Evolutionary conservation across 2,113 vertebrate genomes (phyloP), one percentile per base, ranked within the genome.

Genomic region (Campylorhamphus procurvoides): DNA sequence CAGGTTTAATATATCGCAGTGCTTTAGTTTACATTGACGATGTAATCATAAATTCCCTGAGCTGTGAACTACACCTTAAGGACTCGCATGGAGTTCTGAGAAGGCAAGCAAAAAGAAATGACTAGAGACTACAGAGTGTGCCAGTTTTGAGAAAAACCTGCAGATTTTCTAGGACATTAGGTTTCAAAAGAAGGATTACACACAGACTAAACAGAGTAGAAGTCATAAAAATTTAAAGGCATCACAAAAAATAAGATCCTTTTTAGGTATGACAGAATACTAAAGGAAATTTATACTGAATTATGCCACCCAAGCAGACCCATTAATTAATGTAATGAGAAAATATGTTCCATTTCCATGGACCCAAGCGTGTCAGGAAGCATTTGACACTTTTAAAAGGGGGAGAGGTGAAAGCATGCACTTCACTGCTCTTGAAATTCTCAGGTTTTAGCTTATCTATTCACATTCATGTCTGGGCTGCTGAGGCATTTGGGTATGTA

Each of bases 171-270:
- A 97, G 97, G 97, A 98, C 97, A 97, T 98, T 97, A 96, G 97
- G 86, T 98, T 98, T 98, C 98, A 98, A 97, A 98, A 97, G 96
- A 97, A 97, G 98, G 97, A 98, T 98, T 98, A 98, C 97, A 96
- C 96, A 88, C 97, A 98, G 98, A 98, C 98, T 98, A 98, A 98
- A 98, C 98, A 98, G 97, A 97, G 97, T 95, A 98, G 96, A 97
- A 98, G 97, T 97, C 97, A 98, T 98, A 98, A 98, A 98, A 98
- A 97, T 97, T 97, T 98, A 98, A 98, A 98, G 98, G 97, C 98
- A 98, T 97, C 97, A 97, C 97, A 97, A 98, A 46, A 98, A 98
- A 97, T 98, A 95, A 98, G 97, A 98, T 98, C 96, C 96, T 97
- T 98, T 98, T 97, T 97, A 97, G 97, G 97, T 98, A 98, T 98